phyloP scores from a whole-genome alignment of 2,888 invertebrate genomes.

The Hofmannophila pseudospretella region DNA sequence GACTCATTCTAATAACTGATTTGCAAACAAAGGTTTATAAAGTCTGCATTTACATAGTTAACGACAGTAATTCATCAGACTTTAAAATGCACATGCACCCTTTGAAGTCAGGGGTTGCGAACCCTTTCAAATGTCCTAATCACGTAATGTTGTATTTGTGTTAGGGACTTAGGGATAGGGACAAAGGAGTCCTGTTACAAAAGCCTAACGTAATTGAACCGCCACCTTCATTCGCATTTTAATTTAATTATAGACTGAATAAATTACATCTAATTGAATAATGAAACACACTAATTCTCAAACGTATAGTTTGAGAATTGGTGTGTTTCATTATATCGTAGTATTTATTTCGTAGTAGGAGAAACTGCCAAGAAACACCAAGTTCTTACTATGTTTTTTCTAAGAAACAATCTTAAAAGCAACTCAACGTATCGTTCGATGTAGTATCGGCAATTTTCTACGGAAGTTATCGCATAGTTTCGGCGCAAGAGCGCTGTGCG shows the following conservation, averaged over 20 bases:
- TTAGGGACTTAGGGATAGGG: slow-evolving; percentile 30
- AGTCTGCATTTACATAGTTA: slow-evolving; percentile 18
- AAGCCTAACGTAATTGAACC: slow-evolving; percentile 2
- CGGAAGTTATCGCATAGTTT: too few species aligned
- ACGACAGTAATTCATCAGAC: slow-evolving; percentile 30
- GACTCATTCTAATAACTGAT: slow-evolving; percentile 1
- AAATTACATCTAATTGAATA: neutral
- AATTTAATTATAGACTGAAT: neutral
- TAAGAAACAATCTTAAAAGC: too few species aligned
- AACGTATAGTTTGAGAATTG: too few species aligned
- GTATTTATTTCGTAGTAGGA: too few species aligned
- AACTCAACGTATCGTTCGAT: too few species aligned
- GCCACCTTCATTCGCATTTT: slow-evolving; percentile 1
- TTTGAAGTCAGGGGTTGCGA: slow-evolving; percentile 23
- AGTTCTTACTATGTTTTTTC: too few species aligned
- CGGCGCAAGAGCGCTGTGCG: too few species aligned
- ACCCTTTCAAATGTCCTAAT: slow-evolving; percentile 56
- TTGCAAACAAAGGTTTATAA: slow-evolving; percentile 7
- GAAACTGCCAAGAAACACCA: too few species aligned
- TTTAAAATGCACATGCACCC: slow-evolving; percentile 19
- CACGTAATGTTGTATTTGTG: slow-evolving; percentile 53
- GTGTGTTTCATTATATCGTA: too few species aligned
- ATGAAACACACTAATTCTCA: neutral
- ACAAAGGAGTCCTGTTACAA: slow-evolving; percentile 4
- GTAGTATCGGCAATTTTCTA: too few species aligned